Evolutionary conservation across 1,140 invertebrate species (phyloP), one percentile per base, ranked within the genome.

Genomic region (Calliphora vicina): DNA sequence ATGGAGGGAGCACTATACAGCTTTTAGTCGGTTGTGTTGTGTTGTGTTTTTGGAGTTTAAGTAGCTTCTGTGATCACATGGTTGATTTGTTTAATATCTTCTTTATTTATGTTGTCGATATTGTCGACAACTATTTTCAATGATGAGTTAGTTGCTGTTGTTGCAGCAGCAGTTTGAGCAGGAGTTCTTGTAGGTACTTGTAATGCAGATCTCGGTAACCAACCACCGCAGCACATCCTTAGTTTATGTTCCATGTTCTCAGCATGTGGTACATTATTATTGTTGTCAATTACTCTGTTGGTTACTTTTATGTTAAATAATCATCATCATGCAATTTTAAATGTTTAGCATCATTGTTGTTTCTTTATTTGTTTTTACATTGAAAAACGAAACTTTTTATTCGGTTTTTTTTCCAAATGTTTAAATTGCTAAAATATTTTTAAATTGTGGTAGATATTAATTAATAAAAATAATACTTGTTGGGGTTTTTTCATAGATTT

Each of bases 71-170:
- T 78, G 74, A 78, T 78, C 74, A 45, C 9, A 20, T 9, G 74
- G n/a, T 78, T 78, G 74, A 78, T 78, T 78, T 78, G 74, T 45
- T 78, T 78, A 78, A 78, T 78, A 78, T 78, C 74, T 78, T 78
- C 74, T 78, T 78, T 78, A 78, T 78, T 78, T 78, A 78, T 78
- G 74, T 78, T 78, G 74, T 78, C 74, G 74, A 78, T 78, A 78
- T 78, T 76, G 74, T 78, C 74, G 74, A 78, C 74, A 78, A 78
- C n/a, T 43, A 45, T 43, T 42, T 29, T n/a, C 35, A 42, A 78
- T 25, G 35, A 43, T 78, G 74, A 43, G 25, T 23, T 43, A 50
- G 45, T 12, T 78, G 74, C 17, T 73, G 27, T 23, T 10, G 20
- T 67, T 42, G 72, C 13, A 76, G 35, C 17, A 26, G 73, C 29